Base-by-base conservation (phyloP, 2,797 vertebrate species). In the Ceryle rudis region DNA sequence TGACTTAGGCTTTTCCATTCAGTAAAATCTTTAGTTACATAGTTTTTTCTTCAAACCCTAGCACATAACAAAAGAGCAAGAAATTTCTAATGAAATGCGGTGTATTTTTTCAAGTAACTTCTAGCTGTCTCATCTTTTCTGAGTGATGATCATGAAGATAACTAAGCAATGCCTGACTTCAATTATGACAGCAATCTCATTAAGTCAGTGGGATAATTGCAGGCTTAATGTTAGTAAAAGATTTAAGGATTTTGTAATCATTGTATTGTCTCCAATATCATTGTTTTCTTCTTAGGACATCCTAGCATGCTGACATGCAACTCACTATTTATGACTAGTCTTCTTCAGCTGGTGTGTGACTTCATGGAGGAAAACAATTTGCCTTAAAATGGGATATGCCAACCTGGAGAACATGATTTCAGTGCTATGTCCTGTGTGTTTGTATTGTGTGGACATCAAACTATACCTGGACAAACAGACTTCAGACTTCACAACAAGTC, bases 211-310 rank as follows among this genome's bases (percentile, higher is more conserved):
- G 19, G 11, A 42, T 52, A 94, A 82, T 83, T 81, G 26, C 14
- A 92, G 54, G 22, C 37, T 89, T 91, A 74, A 65, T 19, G 5
- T 71, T 93, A 81, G 49, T 49, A 64, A 83, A 69, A 62, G 35
- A 46, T 69, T 83, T 88, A 89, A 93, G 29, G 65, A 71, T 92
- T 94, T 91, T 93, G 79, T 65, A 93, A 66, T 61, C 31, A 44
- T 21, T 62, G 2, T 58, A 47, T 83, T 92, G 69, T 91, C 49
- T 91, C 42, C 54, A 58, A 18, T 58, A 58, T 15, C 9, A 11
- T 57, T 74, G 65, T 65, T 35, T 90, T 93, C 49, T 72, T 35
- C 23, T 81, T 79, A 72, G 54, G 26, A 65, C 29, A 49, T 5
- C 8, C 65, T 78, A 55, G 11, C n/a, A 69, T n/a, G 35, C 41